Evolutionary conservation across 2,888 invertebrate genomes (phyloP), one percentile per base, ranked within the genome.

Genomic region (Macrophya alboannulata): DNA sequence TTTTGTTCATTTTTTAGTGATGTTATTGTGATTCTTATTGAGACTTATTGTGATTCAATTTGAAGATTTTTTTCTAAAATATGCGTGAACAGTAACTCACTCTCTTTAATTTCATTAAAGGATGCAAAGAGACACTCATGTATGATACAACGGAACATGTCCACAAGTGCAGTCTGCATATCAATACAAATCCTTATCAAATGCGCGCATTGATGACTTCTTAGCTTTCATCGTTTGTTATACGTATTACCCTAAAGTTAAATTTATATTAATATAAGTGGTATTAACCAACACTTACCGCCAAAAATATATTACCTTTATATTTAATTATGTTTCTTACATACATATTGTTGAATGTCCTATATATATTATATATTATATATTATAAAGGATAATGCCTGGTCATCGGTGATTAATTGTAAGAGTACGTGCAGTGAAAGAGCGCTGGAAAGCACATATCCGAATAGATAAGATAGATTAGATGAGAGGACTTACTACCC

Each of bases 241-340:
- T 77, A 15, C 48, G 17, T 74, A 74, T 71, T 37, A 37, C n/a
- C 55, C 55, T 40, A 71, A 40, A 40, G n/a, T 71, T 71, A 71
- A 0, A 71, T 71, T 71, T 37, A 71, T 77, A 77, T 55, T 37
- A 55, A 77, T 77, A 62, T 81, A 62, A 81, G 79, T 81, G 79
- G 83, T 48, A 83, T 68, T 68, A 31, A 48, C 83, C 83, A 83
- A 83, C 83, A 83, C 83, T 83, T 89, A 90, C 88, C 89, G 90
- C 89, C 89, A 91, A 91, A 91, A 92, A 92, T 91, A 92, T 92
- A 91, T 90, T 87, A 82, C 86, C 87, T 84, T 76, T 88, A 85
- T 89, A 86, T 88, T 87, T 88, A 87, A 87, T 86, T 88, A 86
- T 84, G 68, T 87, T 81, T 84, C 84, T 84, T 81, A 88, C 86